Percentiles rank a stretch among this genome's conserved stretches.
Evolutionary conservation across 2,797 vertebrate genomes (phyloP).

Genomic region (Rhincodon typus): DNA sequence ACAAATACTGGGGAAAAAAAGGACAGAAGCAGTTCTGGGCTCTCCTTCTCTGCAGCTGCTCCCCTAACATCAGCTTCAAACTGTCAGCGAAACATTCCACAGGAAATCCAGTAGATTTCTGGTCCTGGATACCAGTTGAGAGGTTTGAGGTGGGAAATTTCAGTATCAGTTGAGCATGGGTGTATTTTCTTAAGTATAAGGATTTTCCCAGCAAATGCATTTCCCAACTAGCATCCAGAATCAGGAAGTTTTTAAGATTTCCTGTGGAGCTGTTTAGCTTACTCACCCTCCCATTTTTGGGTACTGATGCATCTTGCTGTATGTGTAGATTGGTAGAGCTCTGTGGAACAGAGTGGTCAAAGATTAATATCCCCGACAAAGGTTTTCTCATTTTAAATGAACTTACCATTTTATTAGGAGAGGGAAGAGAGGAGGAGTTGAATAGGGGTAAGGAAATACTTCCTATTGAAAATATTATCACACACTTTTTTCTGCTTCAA

Average conservation of each 20-base stretch:
- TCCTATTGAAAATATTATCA: background rate
- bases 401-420: background rate
- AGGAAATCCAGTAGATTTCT: constrained; percentile 6
- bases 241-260: background rate
- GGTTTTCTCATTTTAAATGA: background rate
- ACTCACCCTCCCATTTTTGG: background rate
- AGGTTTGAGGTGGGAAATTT: background rate
- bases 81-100: background rate
- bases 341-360: constrained; percentile 15
- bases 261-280: background rate
- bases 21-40: background rate
- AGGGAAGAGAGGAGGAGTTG: too few relatives aligned
- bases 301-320: background rate
- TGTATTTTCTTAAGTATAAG: background rate
- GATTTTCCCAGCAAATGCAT: background rate
- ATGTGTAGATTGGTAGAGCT: background rate
- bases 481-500: background rate
- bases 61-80: background rate
- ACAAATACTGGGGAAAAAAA: background rate
- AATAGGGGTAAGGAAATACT: background rate
- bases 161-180: background rate
- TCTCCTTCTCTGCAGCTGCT: background rate
- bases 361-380: background rate
- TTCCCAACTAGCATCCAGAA: background rate
- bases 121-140: background rate